phyloP scores from a whole-genome alignment of 1,140 invertebrate genomes.

The Drosophila kurseongensis region DNA sequence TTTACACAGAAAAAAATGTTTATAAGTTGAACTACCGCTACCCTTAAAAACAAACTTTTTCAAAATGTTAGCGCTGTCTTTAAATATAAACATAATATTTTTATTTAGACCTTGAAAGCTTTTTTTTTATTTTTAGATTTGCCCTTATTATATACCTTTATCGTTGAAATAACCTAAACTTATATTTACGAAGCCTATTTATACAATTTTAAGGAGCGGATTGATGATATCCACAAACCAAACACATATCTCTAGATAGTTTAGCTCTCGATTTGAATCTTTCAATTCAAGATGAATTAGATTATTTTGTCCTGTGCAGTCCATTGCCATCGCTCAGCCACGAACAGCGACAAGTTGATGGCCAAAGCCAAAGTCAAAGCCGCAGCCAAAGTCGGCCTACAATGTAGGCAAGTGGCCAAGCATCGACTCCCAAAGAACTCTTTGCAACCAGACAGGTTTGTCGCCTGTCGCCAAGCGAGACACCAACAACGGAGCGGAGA shows the following conservation, averaged over 20 bases:
- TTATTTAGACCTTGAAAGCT: no score
- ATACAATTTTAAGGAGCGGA: no score
- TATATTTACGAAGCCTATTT: no score
- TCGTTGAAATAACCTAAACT: no score
- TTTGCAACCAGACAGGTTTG: slow-evolving; percentile 64
- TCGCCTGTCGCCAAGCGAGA: slow-evolving; percentile 45
- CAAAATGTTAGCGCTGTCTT: no score
- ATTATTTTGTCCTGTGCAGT: slow-evolving; percentile 9
- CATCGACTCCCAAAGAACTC: slow-evolving; percentile 44
- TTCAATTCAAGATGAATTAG: background rate
- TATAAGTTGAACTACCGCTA: no score
- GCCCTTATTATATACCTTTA: no score
- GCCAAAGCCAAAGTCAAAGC: slow-evolving; percentile 48
- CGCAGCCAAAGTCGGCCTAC: slow-evolving; percentile 40
- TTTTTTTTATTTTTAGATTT: no score
- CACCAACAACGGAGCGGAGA: slow-evolving; percentile 24
- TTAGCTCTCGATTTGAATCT: background rate
- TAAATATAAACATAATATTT: no score
- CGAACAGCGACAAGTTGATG: slow-evolving; percentile 66
- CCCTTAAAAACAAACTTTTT: no score
- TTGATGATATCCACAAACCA: no score
- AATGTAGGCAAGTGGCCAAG: slow-evolving; percentile 73
- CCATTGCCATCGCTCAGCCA: slow-evolving; percentile 38
- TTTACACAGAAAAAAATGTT: slow-evolving; percentile 6
- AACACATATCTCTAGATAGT: background rate